Evolutionary conservation across 2,113 vertebrate species (phyloP).

Genomic region (Neotragus moschatus): DNA sequence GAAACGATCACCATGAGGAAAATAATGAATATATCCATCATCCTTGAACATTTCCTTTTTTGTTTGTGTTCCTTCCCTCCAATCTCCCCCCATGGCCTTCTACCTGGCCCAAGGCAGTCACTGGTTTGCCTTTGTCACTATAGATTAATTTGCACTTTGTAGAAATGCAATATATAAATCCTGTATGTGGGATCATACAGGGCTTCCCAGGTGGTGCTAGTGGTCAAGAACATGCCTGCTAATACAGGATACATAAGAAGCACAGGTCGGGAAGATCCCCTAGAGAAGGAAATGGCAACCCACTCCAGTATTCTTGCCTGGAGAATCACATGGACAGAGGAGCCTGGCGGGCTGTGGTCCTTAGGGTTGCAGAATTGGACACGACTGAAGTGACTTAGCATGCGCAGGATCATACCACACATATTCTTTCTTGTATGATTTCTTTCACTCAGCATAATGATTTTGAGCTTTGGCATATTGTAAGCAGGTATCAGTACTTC

Average conservation of each 20-base stretch:
- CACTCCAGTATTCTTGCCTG: background rate
- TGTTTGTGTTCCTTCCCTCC: background rate
- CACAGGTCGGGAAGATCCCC: background rate
- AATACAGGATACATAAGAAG: background rate
- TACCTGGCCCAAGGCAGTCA: background rate
- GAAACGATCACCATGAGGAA: background rate
- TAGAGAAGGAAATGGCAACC: background rate
- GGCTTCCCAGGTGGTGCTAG: background rate
- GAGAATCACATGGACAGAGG: background rate
- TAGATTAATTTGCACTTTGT: background rate
- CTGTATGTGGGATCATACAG: background rate
- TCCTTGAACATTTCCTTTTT: background rate
- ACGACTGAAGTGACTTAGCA: background rate
- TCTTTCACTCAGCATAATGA: background rate
- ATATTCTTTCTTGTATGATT: background rate
- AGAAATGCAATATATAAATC: background rate
- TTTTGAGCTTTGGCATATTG: background rate
- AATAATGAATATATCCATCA: background rate
- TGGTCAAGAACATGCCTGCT: background rate
- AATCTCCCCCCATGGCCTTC: background rate
- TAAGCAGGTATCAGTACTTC: background rate
- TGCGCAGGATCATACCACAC: background rate
- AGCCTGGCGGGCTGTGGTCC: background rate
- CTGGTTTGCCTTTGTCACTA: background rate
- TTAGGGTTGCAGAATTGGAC: background rate